Percentiles rank a stretch among this genome's conserved stretches.
Conservation (phyloP, 2,888 invertebrate species). For the Acronicta aceris region DNA sequence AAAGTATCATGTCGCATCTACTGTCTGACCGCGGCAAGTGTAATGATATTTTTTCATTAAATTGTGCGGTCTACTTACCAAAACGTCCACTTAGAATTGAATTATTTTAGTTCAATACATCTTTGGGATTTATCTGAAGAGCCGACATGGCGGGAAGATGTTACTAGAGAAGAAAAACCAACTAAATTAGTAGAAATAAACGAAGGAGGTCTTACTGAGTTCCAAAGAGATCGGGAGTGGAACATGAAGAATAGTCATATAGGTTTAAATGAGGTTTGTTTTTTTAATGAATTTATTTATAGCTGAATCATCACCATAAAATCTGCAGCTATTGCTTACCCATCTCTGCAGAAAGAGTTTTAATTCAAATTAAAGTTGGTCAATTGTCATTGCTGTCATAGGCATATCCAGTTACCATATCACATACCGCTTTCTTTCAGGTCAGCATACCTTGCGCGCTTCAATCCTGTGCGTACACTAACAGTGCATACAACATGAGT, state of each 20-base stretch:
- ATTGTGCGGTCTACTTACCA: no score
- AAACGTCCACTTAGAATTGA: no score
- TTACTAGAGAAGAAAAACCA: conserved; percentile 60
- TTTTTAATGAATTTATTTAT: not conserved
- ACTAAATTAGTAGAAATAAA: conserved; percentile 65
- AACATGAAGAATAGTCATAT: conserved; percentile 70
- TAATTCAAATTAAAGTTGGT: no score
- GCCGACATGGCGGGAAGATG: conserved; percentile 69
- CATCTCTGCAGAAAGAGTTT: no score
- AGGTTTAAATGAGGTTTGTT: conserved; percentile 60
- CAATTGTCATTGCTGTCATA: no score
- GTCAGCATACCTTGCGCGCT: conserved; percentile 52
- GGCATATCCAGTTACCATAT: no score
- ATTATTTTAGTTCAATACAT: conserved; percentile 74
- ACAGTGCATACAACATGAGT: conserved; percentile 70
- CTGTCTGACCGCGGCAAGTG: no score
- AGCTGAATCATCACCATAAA: no score
- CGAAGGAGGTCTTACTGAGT: conserved; percentile 57
- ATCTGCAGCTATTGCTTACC: no score
- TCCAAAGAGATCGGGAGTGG: conserved; percentile 75
- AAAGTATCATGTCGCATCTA: no score
- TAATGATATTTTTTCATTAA: no score
- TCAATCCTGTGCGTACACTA: conserved; percentile 78
- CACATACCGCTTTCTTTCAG: no score
- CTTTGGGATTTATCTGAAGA: conserved; percentile 83